Evolutionary conservation across 2,797 vertebrate genomes (phyloP).

Genomic region (Sciurus carolinensis): DNA sequence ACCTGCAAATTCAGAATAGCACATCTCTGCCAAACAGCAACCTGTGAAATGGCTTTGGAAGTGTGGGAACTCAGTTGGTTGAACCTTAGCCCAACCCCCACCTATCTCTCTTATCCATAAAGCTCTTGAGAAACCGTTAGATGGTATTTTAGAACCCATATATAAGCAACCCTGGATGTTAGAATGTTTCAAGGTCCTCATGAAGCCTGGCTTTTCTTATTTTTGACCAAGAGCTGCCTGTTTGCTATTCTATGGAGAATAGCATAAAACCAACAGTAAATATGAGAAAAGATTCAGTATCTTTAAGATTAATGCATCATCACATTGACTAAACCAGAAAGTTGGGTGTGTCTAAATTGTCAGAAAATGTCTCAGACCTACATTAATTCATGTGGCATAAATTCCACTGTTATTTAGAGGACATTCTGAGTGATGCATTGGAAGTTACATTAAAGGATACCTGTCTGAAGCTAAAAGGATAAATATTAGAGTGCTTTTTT

Average conservation of each 20-base stretch:
- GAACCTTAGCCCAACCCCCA: background rate
- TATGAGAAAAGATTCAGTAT: background rate
- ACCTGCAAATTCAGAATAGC: background rate
- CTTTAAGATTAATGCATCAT: constrained; percentile 33
- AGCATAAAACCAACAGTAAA: constrained; percentile 6
- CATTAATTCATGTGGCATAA: background rate
- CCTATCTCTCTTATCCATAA: background rate
- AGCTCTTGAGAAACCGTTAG: background rate
- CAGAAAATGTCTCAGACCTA: constrained; percentile 23
- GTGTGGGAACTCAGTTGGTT: background rate
- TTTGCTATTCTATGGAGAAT: background rate
- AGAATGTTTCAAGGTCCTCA: background rate
- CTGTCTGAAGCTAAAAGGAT: background rate
- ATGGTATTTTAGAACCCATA: background rate
- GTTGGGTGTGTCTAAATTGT: constrained; percentile 16
- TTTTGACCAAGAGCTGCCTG: background rate
- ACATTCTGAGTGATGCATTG: background rate
- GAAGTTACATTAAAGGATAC: constrained; percentile 9
- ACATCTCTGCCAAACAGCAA: background rate
- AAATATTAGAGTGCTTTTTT: background rate
- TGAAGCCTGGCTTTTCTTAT: constrained; percentile 28
- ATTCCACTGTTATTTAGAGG: constrained; percentile 6
- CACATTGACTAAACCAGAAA: constrained; percentile 60
- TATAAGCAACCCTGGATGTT: background rate
- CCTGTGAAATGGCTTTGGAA: background rate